Conservation (phyloP, 2,888 invertebrate genomes). For the Rhabditoides inermis region DNA sequence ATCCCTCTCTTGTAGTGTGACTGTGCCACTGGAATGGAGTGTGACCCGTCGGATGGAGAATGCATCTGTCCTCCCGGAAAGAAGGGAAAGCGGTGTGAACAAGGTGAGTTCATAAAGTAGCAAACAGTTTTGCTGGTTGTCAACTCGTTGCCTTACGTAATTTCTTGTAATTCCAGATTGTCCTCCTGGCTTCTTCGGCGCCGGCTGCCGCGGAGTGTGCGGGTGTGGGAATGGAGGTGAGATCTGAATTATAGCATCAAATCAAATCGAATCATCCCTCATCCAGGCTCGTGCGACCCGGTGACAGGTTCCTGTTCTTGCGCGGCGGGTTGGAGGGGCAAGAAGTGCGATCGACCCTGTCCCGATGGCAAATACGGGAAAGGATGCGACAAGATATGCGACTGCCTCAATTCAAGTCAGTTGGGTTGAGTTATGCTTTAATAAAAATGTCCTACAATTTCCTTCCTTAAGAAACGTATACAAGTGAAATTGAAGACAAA, state of each 20-base stretch:
- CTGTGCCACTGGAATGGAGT: constrained; percentile 31
- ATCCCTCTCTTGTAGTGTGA: constrained; percentile 20
- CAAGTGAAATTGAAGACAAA: too few species aligned
- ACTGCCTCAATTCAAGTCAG: constrained; percentile 50
- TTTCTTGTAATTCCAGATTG: constrained; percentile 21
- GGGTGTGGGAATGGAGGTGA: constrained; percentile 70
- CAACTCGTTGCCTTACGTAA: background rate
- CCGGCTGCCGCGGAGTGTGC: constrained; percentile 45
- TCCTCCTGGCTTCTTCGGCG: constrained; percentile 39
- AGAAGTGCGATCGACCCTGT: constrained; percentile 62
- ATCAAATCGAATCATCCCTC: background rate
- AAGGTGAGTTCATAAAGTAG: too few species aligned
- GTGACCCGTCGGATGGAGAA: constrained; percentile 43
- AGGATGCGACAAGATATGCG: constrained; percentile 54
- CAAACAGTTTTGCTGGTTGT: too few species aligned
- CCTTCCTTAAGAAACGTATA: background rate
- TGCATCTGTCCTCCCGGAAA: constrained; percentile 47
- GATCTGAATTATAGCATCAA: constrained; percentile 69
- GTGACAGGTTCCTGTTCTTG: constrained; percentile 65
- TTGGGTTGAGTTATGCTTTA: background rate
- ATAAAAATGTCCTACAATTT: too few species aligned
- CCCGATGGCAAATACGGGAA: constrained; percentile 71
- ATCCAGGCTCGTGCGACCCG: constrained; percentile 76
- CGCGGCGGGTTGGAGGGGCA: constrained; percentile 54
- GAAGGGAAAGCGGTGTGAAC: constrained; percentile 28